Base-by-base conservation (phyloP, 2,113 vertebrate genomes). In the Castor canadensis region DNA sequence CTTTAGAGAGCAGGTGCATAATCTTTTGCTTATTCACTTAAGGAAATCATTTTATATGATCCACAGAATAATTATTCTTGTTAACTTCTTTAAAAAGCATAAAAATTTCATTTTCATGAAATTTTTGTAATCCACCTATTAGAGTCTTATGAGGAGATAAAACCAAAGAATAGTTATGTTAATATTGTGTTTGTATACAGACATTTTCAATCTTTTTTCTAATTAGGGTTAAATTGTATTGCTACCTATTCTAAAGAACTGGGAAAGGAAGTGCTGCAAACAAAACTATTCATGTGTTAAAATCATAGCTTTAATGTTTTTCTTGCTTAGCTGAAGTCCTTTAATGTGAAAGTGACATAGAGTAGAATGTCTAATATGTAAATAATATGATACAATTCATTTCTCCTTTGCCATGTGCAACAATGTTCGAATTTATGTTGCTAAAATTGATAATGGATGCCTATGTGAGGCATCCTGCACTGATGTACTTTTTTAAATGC, bases 1-100 rank as follows among this genome's bases (percentile, higher is more conserved):
- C 4, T 93, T 80, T 82, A 87, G 5, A 89, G 30, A 94, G 64
- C 40, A 28, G 22, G 26, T 76, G 13, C 24, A 60, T 58, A 62
- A 87, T 35, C 22, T 64, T 72, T 91, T 75, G 73, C 47, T 84
- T 86, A 90, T 35, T 13, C n/a, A 73, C 20, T 15, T 45, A 87
- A 85, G 67, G 28, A 94, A 90, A 92, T 87, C 12, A 87, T 87
- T 94, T 24, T 26, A 24, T 66, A 49, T 40, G 40, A 80, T 71
- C 71, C 54, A 82, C 1, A n/a, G 28, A 90, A 67, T 49, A 43
- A 93, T 45, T 80, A 4, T 45, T 83, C 88, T 89, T 67, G 26
- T 82, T 76, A 79, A 52, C 28, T 89, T 90, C 43, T 71, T 90
- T 80, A 60, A 89, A 93, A 95, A 58, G 13, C 28, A 93, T 77